A percentile compares a stretch with the other conserved stretches of the same genome.
Conservation (phyloP, 2,797 vertebrate genomes). For the Pipistrellus kuhlii region DNA sequence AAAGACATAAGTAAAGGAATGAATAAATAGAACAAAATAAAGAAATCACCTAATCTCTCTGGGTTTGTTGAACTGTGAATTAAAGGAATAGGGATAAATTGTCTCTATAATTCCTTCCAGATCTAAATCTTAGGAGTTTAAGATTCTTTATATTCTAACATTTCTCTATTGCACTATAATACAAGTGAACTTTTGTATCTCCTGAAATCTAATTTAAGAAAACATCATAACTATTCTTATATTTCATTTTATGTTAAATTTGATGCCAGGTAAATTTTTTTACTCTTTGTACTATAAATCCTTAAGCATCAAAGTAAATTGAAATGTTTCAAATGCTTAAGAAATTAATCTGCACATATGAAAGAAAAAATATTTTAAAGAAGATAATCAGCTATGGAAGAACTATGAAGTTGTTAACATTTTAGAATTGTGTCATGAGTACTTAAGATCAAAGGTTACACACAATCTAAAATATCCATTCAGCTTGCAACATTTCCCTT, state of each 20-base stretch:
- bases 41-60: not conserved
- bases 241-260: conserved; percentile 27
- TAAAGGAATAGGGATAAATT: not conserved
- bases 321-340: not conserved
- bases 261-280: not conserved
- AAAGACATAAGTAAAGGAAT: not conserved
- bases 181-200: not conserved
- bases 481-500: not conserved
- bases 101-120: not conserved
- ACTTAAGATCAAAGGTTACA: not conserved
- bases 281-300: not conserved
- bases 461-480: not conserved
- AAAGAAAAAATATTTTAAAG: not conserved
- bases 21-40: not conserved
- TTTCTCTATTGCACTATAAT: not conserved
- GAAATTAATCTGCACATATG: not conserved
- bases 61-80: not conserved
- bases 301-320: conserved; percentile 7
- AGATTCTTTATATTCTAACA: not conserved
- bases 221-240: not conserved
- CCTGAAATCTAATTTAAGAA: not conserved
- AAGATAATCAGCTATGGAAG: not conserved
- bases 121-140: not conserved
- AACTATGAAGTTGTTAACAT: not conserved
- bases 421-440: not conserved